Evolutionary conservation across 2,113 vertebrate species (phyloP), one percentile per base, ranked within the genome.

Genomic region (Loxodonta africana): DNA sequence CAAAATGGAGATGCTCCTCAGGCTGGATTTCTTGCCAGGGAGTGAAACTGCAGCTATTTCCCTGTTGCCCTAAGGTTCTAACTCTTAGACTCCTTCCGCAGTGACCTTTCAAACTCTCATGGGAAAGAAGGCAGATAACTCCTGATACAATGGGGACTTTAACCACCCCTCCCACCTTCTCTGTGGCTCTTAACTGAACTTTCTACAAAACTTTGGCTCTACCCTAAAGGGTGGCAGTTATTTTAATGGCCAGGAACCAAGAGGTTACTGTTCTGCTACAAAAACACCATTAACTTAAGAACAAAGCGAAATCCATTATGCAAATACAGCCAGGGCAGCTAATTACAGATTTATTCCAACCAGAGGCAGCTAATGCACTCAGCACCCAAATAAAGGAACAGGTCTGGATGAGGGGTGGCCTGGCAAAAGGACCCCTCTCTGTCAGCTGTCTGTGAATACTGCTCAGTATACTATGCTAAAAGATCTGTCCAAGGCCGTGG

Each of bases 261-360:
- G 92, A 98, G 98, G 98, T 98, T 98, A 96, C 95, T 94, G 95
- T 97, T 97, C 95, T 98, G 96, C 95, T 97, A 94, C 96, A 80
- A 96, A 98, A 98, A 98, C 96, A 98, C 97, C 96, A 98, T 98
- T 98, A 98, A 96, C 96, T 98, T 97, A 97, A 98, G 97, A 97
- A 98, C 95, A 90, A 97, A 97, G 90, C 97, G 96, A 98, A 98
- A 98, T 97, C 97, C 97, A 98, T 98, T 98, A 98, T 98, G 98
- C 97, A 98, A 98, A 98, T 98, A 95, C 84, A 97, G 63, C 90
- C 51, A 88, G 96, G 98, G 95, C 96, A 95, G 86, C 97, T 98
- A 98, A 98, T 98, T 97, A 97, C 95, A 92, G 92, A 97, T 96
- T 96, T 96, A 95, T 97, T 96, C 95, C 97, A 57, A 89, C 73